phyloP scores from a whole-genome alignment of 2,888 invertebrate genomes.

The Merodon equestris region DNA sequence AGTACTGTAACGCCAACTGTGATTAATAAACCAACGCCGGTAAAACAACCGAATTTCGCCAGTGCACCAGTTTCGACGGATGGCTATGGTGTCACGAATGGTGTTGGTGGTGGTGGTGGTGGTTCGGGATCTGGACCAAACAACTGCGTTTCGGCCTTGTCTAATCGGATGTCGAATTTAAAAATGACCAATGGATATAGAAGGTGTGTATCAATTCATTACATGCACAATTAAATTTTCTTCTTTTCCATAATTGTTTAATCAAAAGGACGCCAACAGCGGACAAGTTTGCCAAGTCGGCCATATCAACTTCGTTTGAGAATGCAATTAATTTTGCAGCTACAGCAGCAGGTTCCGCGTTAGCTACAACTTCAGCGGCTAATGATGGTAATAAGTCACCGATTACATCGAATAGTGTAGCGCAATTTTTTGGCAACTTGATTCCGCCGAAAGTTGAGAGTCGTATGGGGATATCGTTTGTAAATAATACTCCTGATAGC shows the following conservation, averaged over 20 bases:
- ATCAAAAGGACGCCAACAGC: constrained; percentile 72
- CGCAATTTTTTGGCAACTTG: constrained; percentile 76
- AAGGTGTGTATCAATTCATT: constrained; percentile 58
- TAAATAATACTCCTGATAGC: constrained; percentile 66
- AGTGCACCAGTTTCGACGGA: constrained; percentile 68
- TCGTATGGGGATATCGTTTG: constrained; percentile 72
- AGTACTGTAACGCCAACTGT: constrained; percentile 74
- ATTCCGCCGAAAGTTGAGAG: constrained; percentile 79
- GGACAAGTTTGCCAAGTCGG: constrained; percentile 69
- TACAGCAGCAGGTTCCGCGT: background rate
- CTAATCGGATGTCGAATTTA: constrained; percentile 75
- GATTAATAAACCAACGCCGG: constrained; percentile 78
- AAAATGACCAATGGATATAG: constrained; percentile 74
- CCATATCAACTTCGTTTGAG: constrained; percentile 26
- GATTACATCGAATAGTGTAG: constrained; percentile 72
- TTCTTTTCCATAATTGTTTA: background rate
- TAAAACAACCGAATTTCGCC: constrained; percentile 77
- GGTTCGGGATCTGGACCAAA: constrained; percentile 42
- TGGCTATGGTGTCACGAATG: constrained; percentile 21
- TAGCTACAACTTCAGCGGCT: constrained; percentile 45
- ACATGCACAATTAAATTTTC: background rate
- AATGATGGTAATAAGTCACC: constrained; percentile 64
- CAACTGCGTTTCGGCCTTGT: constrained; percentile 70
- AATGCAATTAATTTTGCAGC: too few relatives aligned
- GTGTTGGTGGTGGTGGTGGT: constrained; percentile 43